A percentile compares a stretch with the other conserved stretches of the same genome.
phyloP scores from a whole-genome alignment of 1,140 invertebrate genomes.

The Apis florea region DNA sequence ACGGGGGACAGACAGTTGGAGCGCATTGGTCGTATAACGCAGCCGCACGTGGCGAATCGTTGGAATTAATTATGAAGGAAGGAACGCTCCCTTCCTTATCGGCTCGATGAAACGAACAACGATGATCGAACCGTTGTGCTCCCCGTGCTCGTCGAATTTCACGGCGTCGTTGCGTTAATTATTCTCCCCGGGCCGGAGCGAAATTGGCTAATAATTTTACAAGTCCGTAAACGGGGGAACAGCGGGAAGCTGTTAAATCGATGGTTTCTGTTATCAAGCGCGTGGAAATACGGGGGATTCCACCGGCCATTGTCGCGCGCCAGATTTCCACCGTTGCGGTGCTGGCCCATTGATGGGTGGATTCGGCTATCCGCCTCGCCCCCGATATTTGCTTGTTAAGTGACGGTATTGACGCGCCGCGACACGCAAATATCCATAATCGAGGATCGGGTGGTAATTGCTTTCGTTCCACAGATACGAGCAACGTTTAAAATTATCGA shows the following conservation, averaged over 20 bases:
- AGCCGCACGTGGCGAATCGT: too few relatives aligned
- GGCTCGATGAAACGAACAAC: too few relatives aligned
- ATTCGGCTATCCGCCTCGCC: conserved; percentile 58
- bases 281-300: neutral
- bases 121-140: too few relatives aligned
- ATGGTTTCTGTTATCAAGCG: neutral
- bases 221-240: neutral
- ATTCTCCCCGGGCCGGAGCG: neutral
- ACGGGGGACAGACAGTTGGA: too few relatives aligned
- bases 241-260: neutral
- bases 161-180: neutral
- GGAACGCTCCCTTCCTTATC: too few relatives aligned
- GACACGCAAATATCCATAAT: conserved; percentile 69
- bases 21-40: too few relatives aligned
- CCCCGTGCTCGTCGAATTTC: neutral
- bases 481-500: too few relatives aligned
- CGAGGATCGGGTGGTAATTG: conserved; percentile 54
- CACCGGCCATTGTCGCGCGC: conserved; percentile 40
- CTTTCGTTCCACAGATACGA: conserved; percentile 40
- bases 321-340: conserved; percentile 38
- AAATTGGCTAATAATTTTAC: conserved; percentile 9
- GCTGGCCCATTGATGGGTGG: conserved; percentile 44
- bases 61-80: too few relatives aligned
- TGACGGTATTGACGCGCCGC: conserved; percentile 65
- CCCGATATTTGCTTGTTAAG: conserved; percentile 68